Evolutionary conservation across 2,113 vertebrate genomes (phyloP), one percentile per base, ranked within the genome.

Genomic region (Hymenochirus boettgeri): DNA sequence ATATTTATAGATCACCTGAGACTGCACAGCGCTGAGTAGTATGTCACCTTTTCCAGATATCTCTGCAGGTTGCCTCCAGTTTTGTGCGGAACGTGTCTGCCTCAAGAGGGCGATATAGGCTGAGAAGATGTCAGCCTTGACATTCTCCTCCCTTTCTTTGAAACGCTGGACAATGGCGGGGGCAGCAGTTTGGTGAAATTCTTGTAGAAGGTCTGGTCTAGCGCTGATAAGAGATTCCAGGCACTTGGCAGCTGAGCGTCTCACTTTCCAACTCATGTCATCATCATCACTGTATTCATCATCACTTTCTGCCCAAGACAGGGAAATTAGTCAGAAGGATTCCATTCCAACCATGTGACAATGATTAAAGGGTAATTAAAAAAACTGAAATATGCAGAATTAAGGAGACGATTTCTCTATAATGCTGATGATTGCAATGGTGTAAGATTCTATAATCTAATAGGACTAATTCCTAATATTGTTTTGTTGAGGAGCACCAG

Each of bases 251-350:
- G 92, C 91, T 0, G 95, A 87, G 66, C 94, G 89, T 0, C 95
- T 91, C 4, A 97, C 95, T 69, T 98, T 98, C 95, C 95, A 98
- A 80, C 94, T 97, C 89, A 94, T 88, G 51, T 95, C 94, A 0
- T 97, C 95, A 0, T 96, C 94, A 0, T 98, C 95, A 0, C 93
- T 98, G 84, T 97, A 97, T 50, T 95, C 93, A 0, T 95, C 94
- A 0, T 93, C 92, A 0, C 91, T 93, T 29, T 93, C 95, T 98
- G 74, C n/a, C 35, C 27, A 13, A 19, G 12, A 59, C 26, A 75
- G 13, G 13, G 37, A n/a, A 4, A 42, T 6, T 6, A 6, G 3
- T n/a, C 39, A 42, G 17, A 31, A 31, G 10, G 29, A 10, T n/a
- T n/a, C n/a, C 29, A 31, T 31, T 31, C 10, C 10, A 10, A 31